Evolutionary conservation across 2,888 invertebrate species (phyloP).

Genomic region (Scelioninae gen. 1): DNA sequence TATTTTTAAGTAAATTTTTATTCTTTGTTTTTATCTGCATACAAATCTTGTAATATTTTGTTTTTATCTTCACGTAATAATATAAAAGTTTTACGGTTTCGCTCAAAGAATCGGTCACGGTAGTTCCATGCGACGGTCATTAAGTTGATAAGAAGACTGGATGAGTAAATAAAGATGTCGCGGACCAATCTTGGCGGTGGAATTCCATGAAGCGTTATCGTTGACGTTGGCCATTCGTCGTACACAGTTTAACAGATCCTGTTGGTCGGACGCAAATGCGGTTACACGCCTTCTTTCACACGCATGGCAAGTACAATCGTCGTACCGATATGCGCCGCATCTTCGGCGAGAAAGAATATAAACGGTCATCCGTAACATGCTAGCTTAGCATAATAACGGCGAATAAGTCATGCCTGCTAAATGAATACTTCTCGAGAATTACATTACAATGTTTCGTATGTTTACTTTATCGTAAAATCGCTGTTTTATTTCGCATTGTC

Average conservation of each 20-base stretch:
- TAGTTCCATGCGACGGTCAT: constrained; percentile 39
- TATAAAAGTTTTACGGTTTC: background rate
- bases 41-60: background rate
- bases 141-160: constrained; percentile 59
- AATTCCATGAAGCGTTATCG: constrained; percentile 53
- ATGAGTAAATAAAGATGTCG: constrained; percentile 55
- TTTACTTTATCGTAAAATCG: constrained; percentile 66
- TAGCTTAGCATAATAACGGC: constrained; percentile 67
- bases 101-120: constrained; percentile 31
- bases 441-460: constrained; percentile 57
- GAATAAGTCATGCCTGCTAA: constrained; percentile 68
- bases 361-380: constrained; percentile 64
- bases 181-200: constrained; percentile 29
- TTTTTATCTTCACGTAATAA: too few species aligned
- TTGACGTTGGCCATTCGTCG: constrained; percentile 33
- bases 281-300: constrained; percentile 52
- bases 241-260: constrained; percentile 32
- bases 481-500: constrained; percentile 53
- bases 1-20: too few species aligned
- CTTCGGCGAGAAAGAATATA: constrained; percentile 49
- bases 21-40: too few species aligned
- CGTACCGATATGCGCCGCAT: constrained; percentile 49
- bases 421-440: constrained; percentile 59
- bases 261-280: constrained; percentile 31
- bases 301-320: constrained; percentile 54